Evolutionary conservation across 2,113 vertebrate genomes (phyloP).

Genomic region (Tympanuchus pallidicinctus): DNA sequence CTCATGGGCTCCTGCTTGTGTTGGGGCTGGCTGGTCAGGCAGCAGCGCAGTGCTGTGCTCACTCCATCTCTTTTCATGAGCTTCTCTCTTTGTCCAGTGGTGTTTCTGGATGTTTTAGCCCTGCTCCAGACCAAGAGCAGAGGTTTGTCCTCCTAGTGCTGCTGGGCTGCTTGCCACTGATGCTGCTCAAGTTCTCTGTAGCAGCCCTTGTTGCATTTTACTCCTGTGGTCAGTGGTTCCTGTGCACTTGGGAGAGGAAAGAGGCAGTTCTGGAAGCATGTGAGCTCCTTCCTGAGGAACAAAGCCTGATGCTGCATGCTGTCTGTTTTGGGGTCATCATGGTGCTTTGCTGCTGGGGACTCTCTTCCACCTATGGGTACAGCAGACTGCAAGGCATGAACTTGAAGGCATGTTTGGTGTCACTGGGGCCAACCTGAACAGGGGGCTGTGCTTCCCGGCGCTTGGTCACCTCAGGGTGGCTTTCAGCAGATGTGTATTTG

Average conservation of each 20-base stretch:
- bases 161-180: neutral
- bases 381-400: rapidly evolving
- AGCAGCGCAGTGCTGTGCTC: neutral
- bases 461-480: neutral
- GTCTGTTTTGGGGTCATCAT: neutral
- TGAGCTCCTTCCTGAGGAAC: rapidly evolving
- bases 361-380: neutral
- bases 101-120: neutral
- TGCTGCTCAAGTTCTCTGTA: neutral
- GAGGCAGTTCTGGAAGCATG: neutral
- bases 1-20: neutral
- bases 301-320: neutral
- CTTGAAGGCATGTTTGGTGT: neutral
- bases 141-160: neutral
- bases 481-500: neutral
- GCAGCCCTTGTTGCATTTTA: neutral
- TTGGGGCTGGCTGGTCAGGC: neutral
- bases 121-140: too few relatives aligned
- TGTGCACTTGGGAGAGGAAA: neutral
- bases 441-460: rapidly evolving
- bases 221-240: neutral
- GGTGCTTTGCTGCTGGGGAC: neutral
- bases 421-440: neutral
- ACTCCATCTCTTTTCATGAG: neutral
- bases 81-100: too few relatives aligned